Evolutionary conservation across 2,888 invertebrate genomes (phyloP).

Genomic region (Rhyacophila evoluta): DNA sequence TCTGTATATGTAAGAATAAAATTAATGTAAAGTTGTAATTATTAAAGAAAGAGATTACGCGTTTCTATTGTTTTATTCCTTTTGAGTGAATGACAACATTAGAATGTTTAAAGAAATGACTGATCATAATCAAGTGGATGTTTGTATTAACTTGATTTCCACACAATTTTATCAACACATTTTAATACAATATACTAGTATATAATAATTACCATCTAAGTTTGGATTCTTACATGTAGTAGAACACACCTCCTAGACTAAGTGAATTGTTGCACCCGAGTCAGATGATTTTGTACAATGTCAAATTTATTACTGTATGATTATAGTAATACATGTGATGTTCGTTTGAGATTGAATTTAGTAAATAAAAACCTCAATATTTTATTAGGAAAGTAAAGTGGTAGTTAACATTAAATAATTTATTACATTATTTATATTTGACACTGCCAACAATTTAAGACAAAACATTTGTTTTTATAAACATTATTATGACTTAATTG

Average conservation of each 20-base stretch:
- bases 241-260: conserved; percentile 52
- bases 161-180: conserved; percentile 53
- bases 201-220: conserved; percentile 46
- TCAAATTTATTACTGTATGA: conserved; percentile 52
- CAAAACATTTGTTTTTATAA: conserved; percentile 11
- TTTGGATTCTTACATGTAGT: conserved; percentile 54
- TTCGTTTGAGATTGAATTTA: conserved; percentile 53
- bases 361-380: conserved; percentile 52
- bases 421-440: conserved; percentile 52
- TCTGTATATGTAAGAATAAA: conserved; percentile 51
- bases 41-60: conserved; percentile 50
- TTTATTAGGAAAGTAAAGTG: conserved; percentile 48
- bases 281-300: conserved; percentile 55
- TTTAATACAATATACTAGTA: conserved; percentile 47
- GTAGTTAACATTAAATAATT: conserved; percentile 46
- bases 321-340: conserved; percentile 49
- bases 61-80: conserved; percentile 48
- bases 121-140: conserved; percentile 53
- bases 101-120: conserved; percentile 52
- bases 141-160: conserved; percentile 46
- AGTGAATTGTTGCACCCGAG: conserved; percentile 54
- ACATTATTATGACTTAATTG: not conserved
- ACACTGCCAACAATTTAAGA: conserved; percentile 51
- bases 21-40: conserved; percentile 54
- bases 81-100: conserved; percentile 50